Evolutionary conservation across 2,113 vertebrate genomes (phyloP).

Genomic region (Carassius carassius): DNA sequence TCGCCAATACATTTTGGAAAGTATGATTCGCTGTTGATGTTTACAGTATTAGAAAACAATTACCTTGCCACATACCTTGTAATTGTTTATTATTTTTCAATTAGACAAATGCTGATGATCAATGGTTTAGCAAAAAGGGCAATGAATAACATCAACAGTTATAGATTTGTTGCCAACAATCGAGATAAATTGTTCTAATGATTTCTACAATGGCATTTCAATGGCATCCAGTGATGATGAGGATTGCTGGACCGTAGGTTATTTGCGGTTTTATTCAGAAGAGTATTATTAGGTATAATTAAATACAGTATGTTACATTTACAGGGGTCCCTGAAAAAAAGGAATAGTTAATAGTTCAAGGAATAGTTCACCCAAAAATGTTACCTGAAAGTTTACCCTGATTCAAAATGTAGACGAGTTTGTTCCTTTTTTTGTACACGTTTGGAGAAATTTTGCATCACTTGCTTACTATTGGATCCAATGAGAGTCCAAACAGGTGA

Average conservation of each 20-base stretch:
- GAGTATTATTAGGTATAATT: background rate
- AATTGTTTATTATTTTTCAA: slow-evolving; percentile 99
- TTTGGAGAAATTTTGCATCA: background rate
- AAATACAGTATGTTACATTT: background rate
- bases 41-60: slow-evolving; percentile 94
- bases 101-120: slow-evolving; percentile 98
- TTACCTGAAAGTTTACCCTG: background rate
- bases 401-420: background rate
- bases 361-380: background rate
- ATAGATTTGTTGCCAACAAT: slow-evolving; percentile 92
- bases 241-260: background rate
- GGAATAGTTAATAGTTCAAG: background rate
- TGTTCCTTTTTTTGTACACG: no score
- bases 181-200: slow-evolving; percentile 90
- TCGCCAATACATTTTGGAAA: slow-evolving; percentile 94
- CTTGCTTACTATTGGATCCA: background rate
- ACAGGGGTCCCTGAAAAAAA: background rate
- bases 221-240: slow-evolving; percentile 79
- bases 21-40: slow-evolving; percentile 92
- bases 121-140: slow-evolving; percentile 92
- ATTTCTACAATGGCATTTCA: slow-evolving; percentile 93
- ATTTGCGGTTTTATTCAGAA: background rate
- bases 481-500: background rate
- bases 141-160: slow-evolving; percentile 96
- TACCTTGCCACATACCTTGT: slow-evolving; percentile 89